Conservation (phyloP, 2,888 invertebrate genomes). For the Spatulosminthurus flaviceps region DNA sequence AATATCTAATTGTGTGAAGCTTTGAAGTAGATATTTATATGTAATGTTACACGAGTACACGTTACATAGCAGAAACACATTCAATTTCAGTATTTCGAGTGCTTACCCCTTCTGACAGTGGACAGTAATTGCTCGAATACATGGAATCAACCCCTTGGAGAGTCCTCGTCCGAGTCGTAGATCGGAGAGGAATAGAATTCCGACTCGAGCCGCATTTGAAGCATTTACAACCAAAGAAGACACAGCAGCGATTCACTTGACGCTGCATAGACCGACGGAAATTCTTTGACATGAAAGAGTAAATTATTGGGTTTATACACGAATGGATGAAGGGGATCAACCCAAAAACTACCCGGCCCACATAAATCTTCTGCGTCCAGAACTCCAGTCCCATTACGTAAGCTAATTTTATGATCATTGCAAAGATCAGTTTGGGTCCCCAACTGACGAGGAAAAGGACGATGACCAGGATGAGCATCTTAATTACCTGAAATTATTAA, state of each 20-base stretch:
- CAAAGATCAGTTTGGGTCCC: conserved; percentile 69
- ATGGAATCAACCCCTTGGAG: conserved; percentile 56
- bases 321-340: conserved; percentile 67
- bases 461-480: conserved; percentile 69
- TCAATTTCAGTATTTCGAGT: conserved; percentile 61
- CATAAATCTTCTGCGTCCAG: conserved; percentile 65
- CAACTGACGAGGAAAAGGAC: conserved; percentile 68
- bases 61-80: conserved; percentile 58
- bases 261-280: conserved; percentile 65
- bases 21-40: background rate
- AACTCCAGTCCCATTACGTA: conserved; percentile 28
- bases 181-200: conserved; percentile 58
- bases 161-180: conserved; percentile 55
- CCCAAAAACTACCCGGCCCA: conserved; percentile 65
- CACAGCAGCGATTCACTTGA: conserved; percentile 57
- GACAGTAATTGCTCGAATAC: conserved; percentile 60
- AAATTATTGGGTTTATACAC: conserved; percentile 67
- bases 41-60: too few species aligned
- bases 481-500: conserved; percentile 67
- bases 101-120: conserved; percentile 54
- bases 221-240: conserved; percentile 59
- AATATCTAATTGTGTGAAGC: too few species aligned
- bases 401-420: conserved; percentile 66
- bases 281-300: conserved; percentile 66
- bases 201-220: conserved; percentile 43